Evolutionary conservation across 1,140 invertebrate genomes (phyloP).

Genomic region (Aleiodes sp.): DNA sequence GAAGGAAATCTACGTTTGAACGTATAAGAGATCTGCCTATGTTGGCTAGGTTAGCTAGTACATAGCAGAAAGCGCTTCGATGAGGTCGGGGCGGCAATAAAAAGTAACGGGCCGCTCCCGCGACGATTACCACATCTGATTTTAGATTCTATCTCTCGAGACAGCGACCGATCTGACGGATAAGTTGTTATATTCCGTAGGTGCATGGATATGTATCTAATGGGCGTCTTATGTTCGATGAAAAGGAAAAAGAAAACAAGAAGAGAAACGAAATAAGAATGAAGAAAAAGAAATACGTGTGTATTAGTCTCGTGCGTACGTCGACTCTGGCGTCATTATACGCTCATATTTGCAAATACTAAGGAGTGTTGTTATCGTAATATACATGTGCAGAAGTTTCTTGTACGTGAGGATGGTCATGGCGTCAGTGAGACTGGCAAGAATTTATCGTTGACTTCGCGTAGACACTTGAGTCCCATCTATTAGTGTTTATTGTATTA

Average conservation of each 20-base stretch:
- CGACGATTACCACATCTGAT: conserved; percentile 44
- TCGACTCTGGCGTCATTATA: conserved; percentile 2
- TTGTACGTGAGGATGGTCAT: conserved; percentile 32
- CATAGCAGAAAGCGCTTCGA: conserved; percentile 20
- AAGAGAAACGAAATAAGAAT: background rate
- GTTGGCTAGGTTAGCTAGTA: background rate
- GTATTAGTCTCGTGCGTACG: background rate
- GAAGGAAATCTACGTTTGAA: background rate
- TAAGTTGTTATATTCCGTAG: conserved; percentile 26
- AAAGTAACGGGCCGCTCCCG: conserved; percentile 43
- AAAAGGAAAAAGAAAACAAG: background rate
- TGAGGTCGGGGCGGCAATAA: conserved; percentile 39
- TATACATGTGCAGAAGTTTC: background rate
- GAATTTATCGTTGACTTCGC: conserved; percentile 49
- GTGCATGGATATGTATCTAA: conserved; percentile 17
- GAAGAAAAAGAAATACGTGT: background rate
- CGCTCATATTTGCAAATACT: conserved; percentile 6
- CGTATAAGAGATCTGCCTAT: no score
- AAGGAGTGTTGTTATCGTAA: background rate
- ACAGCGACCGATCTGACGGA: conserved; percentile 26
- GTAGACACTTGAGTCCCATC: conserved; percentile 42
- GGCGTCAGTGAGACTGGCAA: conserved; percentile 44
- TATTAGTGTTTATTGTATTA: conserved; percentile 48
- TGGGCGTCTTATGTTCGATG: background rate
- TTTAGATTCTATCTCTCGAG: conserved; percentile 39